A percentile compares a stretch with the other conserved stretches of the same genome.
phyloP scores from a whole-genome alignment of 2,888 invertebrate species.

The Gerris lacustris region DNA sequence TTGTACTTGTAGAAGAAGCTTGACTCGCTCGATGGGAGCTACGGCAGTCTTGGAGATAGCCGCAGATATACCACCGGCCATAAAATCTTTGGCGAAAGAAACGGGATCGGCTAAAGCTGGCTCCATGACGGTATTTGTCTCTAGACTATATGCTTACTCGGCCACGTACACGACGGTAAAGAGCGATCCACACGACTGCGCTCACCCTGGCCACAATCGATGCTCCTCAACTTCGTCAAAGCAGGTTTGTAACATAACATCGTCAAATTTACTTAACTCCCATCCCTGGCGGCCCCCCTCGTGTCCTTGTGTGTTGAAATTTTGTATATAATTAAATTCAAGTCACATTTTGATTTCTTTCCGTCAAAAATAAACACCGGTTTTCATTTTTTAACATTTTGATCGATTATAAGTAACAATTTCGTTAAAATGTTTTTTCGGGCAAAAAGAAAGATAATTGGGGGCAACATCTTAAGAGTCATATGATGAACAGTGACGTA shows the following conservation, averaged over 20 bases:
- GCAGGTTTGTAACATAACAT: not conserved
- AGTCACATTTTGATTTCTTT: too few species aligned
- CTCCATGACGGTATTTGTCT: not conserved
- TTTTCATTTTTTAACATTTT: too few species aligned
- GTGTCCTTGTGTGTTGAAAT: too few species aligned
- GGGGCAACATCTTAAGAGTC: too few species aligned
- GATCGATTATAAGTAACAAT: too few species aligned
- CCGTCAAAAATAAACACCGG: too few species aligned
- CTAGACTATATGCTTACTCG: not conserved
- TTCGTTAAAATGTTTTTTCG: too few species aligned
- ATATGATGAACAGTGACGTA: too few species aligned
- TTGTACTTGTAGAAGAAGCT: slow-evolving; percentile 56
- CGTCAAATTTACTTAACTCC: too few species aligned
- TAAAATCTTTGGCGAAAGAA: slow-evolving; percentile 46
- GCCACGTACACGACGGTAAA: not conserved
- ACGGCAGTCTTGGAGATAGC: slow-evolving; percentile 58
- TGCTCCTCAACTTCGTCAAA: not conserved
- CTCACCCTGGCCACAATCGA: slow-evolving; percentile 3
- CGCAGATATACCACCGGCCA: slow-evolving; percentile 54
- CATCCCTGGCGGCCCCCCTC: too few species aligned
- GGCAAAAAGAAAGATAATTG: too few species aligned
- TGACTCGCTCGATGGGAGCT: slow-evolving; percentile 60
- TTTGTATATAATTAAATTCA: too few species aligned
- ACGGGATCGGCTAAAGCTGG: slow-evolving; percentile 16
- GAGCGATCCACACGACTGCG: slow-evolving; percentile 8